Conservation (phyloP, 2,888 invertebrate species). For the Marronus borbonicus region DNA sequence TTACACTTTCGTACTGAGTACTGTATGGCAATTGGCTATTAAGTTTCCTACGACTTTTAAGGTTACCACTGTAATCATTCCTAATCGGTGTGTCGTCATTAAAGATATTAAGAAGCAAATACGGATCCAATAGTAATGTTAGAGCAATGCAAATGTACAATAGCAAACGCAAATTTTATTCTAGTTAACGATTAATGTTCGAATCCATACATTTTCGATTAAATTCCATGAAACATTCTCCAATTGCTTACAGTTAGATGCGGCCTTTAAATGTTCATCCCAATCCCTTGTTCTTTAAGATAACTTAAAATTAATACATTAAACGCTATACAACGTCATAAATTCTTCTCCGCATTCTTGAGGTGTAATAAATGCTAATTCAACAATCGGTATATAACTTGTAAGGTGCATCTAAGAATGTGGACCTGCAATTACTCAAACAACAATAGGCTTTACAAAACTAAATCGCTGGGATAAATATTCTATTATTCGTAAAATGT, state of each 20-base stretch:
- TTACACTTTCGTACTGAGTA: too few relatives aligned
- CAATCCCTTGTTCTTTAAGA: too few relatives aligned
- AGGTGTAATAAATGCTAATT: slow-evolving; percentile 8
- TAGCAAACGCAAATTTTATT: neutral
- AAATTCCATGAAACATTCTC: neutral
- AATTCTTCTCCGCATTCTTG: neutral
- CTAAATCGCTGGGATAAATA: slow-evolving; percentile 13
- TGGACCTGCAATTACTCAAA: slow-evolving; percentile 22
- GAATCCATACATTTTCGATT: neutral
- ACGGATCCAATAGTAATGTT: too few relatives aligned
- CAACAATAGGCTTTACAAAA: slow-evolving; percentile 23
- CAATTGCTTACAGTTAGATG: too few relatives aligned
- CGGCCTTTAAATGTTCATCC: too few relatives aligned
- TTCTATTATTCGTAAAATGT: slow-evolving; percentile 37
- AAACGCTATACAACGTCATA: neutral
- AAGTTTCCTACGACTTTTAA: too few relatives aligned
- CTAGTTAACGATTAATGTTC: neutral
- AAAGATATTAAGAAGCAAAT: too few relatives aligned
- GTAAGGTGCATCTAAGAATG: slow-evolving; percentile 18
- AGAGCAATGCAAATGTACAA: too few relatives aligned
- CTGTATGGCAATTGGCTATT: too few relatives aligned
- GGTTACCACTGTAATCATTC: too few relatives aligned
- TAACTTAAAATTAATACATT: too few relatives aligned
- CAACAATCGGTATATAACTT: neutral
- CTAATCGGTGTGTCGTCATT: too few relatives aligned